A percentile compares a stretch with the other conserved stretches of the same genome.
Conservation (phyloP, 2,888 invertebrate genomes). For the Diplolepis rosae region DNA sequence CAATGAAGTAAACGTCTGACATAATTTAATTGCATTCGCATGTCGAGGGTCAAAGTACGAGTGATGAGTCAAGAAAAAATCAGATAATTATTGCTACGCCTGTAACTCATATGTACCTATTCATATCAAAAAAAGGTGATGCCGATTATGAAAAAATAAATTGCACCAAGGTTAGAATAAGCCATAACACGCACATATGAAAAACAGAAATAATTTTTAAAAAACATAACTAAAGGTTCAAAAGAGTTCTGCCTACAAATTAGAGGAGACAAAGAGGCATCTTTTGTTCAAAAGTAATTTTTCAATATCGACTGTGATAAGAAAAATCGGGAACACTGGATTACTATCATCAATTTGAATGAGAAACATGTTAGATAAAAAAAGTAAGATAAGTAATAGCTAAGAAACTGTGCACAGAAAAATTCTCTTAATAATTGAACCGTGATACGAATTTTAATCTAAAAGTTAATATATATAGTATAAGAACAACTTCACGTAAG, state of each 20-base stretch:
- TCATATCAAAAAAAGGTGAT: neutral
- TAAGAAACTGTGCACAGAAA: too few species aligned
- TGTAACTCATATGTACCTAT: neutral
- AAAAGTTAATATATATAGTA: too few species aligned
- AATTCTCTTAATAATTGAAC: too few species aligned
- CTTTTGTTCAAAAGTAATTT: neutral
- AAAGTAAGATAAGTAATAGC: too few species aligned
- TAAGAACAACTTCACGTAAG: too few species aligned
- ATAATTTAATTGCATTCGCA: slow-evolving; percentile 24
- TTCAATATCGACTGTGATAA: too few species aligned
- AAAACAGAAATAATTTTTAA: neutral
- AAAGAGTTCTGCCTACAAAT: neutral
- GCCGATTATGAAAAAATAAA: slow-evolving; percentile 4
- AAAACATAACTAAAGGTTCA: too few species aligned
- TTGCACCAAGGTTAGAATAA: neutral
- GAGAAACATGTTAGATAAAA: too few species aligned
- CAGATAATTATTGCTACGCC: slow-evolving; percentile 28
- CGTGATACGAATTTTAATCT: too few species aligned
- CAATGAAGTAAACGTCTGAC: neutral
- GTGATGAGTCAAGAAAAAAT: slow-evolving; percentile 23
- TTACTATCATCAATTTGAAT: too few species aligned
- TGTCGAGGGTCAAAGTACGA: slow-evolving; percentile 29
- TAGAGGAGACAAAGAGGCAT: neutral
- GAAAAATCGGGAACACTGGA: too few species aligned
- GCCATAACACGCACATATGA: neutral